Base-by-base conservation (phyloP, 2,888 invertebrate genomes). In the Pseudeuparius sepicola region DNA sequence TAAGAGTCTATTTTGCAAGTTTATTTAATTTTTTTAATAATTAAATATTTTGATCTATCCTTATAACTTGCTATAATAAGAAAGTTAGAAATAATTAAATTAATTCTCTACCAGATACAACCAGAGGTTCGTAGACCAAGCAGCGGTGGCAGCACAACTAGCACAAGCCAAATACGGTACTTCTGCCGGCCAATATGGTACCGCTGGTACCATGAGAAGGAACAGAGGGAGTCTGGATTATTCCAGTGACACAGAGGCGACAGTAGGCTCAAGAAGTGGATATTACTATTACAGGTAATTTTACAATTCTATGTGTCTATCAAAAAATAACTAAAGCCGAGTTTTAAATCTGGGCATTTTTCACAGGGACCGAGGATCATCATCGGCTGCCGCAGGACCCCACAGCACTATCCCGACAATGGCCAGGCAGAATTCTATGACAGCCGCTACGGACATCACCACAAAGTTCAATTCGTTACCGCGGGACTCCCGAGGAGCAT, bases 181-280 rank as follows among this genome's bases (percentile, higher is more conserved):
- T 3, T 29, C 44, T 31, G 40, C 52, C 4, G 49, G 49, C 23
- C 60, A 64, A 41, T 57, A 58, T 62, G 52, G 70, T 57, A 47
- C 52, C 4, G 45, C 51, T 3, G 61, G 64, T 13, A 74, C 83
- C 4, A 66, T 84, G 41, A 71, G 86, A 51, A 73, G 88, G 44
- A 80, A 84, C 51, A 70, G 86, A 49, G 68, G 71, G 17, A 83
- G 82, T 45, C 66, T 93, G 57, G 89, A 90, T 64, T 90, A 90
- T 61, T 92, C 92, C 14, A 93, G 93, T 31, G 94, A 94, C 57
- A 93, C 94, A 1, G 94, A 96, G 66, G 86, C 87, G n/a, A 85
- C 85, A 0, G 81, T 81, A 41, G 83, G 84, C 4, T 76, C 82
- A 9, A 68, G 80, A 46, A 80, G 83, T 32, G 83, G 73, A 45